These are phyloP conservation scores for Rhodinocichla rosea DNA, from an alignment of 2,113 vertebrate species.

Conservation along the genomic window DNA sequence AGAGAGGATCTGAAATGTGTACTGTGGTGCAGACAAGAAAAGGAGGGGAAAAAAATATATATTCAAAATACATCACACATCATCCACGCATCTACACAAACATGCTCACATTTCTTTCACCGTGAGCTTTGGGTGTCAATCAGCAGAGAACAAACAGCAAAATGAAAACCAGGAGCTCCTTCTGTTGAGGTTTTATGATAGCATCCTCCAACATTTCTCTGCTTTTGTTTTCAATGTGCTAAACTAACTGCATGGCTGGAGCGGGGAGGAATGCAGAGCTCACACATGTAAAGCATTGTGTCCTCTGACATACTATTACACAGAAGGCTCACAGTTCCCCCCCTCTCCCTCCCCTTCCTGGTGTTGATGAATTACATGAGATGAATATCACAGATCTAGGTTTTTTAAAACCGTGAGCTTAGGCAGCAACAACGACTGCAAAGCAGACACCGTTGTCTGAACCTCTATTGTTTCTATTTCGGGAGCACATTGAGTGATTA, in stretches of 20 bases:
- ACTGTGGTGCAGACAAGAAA: slow-evolving; percentile 56
- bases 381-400: slow-evolving; percentile 69
- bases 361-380: slow-evolving; percentile 76
- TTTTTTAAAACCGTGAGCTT: slow-evolving; percentile 75
- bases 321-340: slow-evolving; percentile 60
- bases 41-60: slow-evolving; percentile 8
- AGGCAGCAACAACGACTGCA: slow-evolving; percentile 70
- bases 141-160: slow-evolving; percentile 67
- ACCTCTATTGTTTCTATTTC: slow-evolving; percentile 85
- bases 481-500: slow-evolving; percentile 80
- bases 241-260: slow-evolving; percentile 40
- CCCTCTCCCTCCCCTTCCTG: slow-evolving; percentile 59
- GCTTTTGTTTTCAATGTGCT: slow-evolving; percentile 57
- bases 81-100: slow-evolving; percentile 28
- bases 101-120: slow-evolving; percentile 26
- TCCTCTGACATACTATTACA: slow-evolving; percentile 70
- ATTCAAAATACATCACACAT: slow-evolving; percentile 65
- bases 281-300: slow-evolving; percentile 62
- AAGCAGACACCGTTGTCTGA: slow-evolving; percentile 75
- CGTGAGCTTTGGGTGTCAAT: slow-evolving; percentile 66
- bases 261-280: slow-evolving; percentile 34
- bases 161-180: slow-evolving; percentile 64
- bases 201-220: slow-evolving; percentile 46
- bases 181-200: slow-evolving; percentile 62
- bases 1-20: slow-evolving; percentile 56